Percentiles rank a stretch among this genome's conserved stretches.
Conservation (phyloP, 1,140 invertebrate species). For the Bradynema listronoti region DNA sequence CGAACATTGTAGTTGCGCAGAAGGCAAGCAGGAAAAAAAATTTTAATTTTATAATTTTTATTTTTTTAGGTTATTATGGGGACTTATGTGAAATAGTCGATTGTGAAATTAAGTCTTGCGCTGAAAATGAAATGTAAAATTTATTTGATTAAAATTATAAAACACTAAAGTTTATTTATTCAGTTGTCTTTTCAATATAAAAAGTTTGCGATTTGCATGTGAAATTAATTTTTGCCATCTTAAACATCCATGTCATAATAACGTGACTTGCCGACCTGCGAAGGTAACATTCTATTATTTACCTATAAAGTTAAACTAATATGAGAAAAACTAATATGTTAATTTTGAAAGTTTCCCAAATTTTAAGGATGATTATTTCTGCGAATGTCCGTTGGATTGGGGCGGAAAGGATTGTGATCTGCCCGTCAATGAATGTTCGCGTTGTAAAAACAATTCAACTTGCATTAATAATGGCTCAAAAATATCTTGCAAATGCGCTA, state of each 20-base stretch:
- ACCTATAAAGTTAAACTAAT: too few relatives aligned
- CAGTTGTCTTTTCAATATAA: slow-evolving; percentile 4
- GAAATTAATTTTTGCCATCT: slow-evolving; percentile 10
- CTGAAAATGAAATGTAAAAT: too few relatives aligned
- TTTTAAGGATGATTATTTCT: slow-evolving; percentile 10
- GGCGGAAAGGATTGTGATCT: slow-evolving; percentile 9
- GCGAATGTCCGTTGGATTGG: slow-evolving; percentile 7
- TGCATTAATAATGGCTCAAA: slow-evolving; percentile 2
- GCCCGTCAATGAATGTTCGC: slow-evolving; percentile 9
- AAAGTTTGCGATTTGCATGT: slow-evolving; percentile 1
- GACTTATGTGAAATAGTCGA: too few relatives aligned
- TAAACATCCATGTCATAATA: slow-evolving; percentile 14
- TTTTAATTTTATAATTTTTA: too few relatives aligned
- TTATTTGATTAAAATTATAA: too few relatives aligned
- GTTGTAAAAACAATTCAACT: slow-evolving; percentile 3
- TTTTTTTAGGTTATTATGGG: too few relatives aligned
- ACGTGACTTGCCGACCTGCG: slow-evolving; percentile 10
- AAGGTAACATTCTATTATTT: slow-evolving; percentile 3
- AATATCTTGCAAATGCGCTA: slow-evolving; percentile 1
- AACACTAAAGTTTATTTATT: too few relatives aligned
- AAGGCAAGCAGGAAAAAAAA: too few relatives aligned
- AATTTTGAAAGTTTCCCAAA: too few relatives aligned
- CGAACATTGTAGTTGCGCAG: too few relatives aligned
- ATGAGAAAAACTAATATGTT: too few relatives aligned
- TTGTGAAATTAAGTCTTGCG: too few relatives aligned